These are phyloP conservation scores for Mongoloraphidia duomilia DNA, from an alignment of 2,888 invertebrate genomes.

Conservation along the genomic window DNA sequence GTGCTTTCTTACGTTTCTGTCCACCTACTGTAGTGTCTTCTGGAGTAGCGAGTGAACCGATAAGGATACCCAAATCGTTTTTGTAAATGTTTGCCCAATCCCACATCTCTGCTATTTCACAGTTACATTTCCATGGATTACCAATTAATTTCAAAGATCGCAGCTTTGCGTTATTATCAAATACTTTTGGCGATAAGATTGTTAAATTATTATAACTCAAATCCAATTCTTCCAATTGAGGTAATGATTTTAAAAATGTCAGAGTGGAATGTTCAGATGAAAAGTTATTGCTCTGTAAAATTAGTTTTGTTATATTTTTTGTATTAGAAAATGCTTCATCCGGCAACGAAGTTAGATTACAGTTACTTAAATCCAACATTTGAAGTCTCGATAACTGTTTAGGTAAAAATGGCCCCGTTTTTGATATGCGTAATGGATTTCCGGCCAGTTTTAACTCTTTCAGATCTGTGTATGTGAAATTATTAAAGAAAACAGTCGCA, in stretches of 20 bases:
- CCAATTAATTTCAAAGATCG: conserved; percentile 47
- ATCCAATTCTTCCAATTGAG: conserved; percentile 43
- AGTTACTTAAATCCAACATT: conserved; percentile 49
- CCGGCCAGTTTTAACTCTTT: conserved; percentile 52
- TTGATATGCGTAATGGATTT: conserved; percentile 48
- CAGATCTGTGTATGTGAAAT: conserved; percentile 45
- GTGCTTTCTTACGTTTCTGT: conserved; percentile 46
- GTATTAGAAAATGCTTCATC: conserved; percentile 44
- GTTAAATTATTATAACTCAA: conserved; percentile 47
- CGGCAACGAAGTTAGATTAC: conserved; percentile 44
- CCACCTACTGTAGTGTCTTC: conserved; percentile 47
- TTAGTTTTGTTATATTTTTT: conserved; percentile 45
- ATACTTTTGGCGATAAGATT: conserved; percentile 39
- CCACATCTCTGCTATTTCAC: conserved; percentile 55
- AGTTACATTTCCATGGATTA: conserved; percentile 56
- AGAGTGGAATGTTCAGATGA: conserved; percentile 36
- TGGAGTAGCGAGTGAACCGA: conserved; percentile 48
- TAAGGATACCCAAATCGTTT: conserved; percentile 45
- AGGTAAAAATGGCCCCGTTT: conserved; percentile 43
- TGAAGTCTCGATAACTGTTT: conserved; percentile 47
- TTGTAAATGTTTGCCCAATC: conserved; percentile 54
- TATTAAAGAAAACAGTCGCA: conserved; percentile 51
- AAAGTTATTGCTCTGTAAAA: conserved; percentile 43
- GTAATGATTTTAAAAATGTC: conserved; percentile 38
- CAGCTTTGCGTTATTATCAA: conserved; percentile 41